Evolutionary conservation across 1,140 invertebrate genomes (phyloP).

Genomic region (Orussus abietinus): DNA sequence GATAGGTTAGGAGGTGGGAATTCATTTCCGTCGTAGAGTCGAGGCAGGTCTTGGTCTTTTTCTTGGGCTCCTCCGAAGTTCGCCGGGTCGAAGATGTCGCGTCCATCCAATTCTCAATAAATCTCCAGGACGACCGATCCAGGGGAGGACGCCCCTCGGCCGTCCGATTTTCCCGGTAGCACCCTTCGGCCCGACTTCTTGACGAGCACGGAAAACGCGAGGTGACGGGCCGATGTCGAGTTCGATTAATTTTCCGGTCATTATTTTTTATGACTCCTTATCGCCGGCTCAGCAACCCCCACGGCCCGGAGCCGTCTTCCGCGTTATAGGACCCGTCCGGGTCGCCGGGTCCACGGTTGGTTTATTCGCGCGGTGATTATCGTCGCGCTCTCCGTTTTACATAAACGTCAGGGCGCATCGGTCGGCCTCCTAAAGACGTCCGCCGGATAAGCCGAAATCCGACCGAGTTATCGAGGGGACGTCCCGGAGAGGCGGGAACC

Average conservation of each 20-base stretch:
- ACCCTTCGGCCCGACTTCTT: too few species aligned
- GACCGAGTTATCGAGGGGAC: slow-evolving; percentile 10
- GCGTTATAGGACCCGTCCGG: slow-evolving; percentile 32
- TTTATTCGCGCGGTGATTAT: slow-evolving; percentile 14
- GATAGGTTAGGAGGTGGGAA: slow-evolving; percentile 43
- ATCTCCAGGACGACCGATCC: slow-evolving; percentile 8
- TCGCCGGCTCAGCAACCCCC: slow-evolving; percentile 24
- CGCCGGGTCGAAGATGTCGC: too few species aligned
- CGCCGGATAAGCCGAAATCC: slow-evolving; percentile 28
- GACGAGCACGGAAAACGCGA: slow-evolving; percentile 34
- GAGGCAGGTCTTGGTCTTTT: too few species aligned
- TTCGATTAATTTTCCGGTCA: slow-evolving; percentile 52
- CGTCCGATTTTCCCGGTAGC: slow-evolving; percentile 15
- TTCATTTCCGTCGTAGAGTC: too few species aligned
- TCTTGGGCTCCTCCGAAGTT: too few species aligned
- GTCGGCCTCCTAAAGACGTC: slow-evolving; percentile 38
- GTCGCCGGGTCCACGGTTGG: slow-evolving; percentile 21
- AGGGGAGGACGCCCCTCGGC: slow-evolving; percentile 8
- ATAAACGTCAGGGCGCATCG: slow-evolving; percentile 43
- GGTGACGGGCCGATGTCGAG: slow-evolving; percentile 37
- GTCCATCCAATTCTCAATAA: too few species aligned
- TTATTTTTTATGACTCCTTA: slow-evolving; percentile 50
- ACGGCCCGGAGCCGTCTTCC: slow-evolving; percentile 1
- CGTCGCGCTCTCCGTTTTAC: slow-evolving; percentile 24
- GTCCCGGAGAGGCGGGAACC: background rate